Conservation (phyloP, 2,113 vertebrate genomes). For the Dipodomys stephensi region DNA sequence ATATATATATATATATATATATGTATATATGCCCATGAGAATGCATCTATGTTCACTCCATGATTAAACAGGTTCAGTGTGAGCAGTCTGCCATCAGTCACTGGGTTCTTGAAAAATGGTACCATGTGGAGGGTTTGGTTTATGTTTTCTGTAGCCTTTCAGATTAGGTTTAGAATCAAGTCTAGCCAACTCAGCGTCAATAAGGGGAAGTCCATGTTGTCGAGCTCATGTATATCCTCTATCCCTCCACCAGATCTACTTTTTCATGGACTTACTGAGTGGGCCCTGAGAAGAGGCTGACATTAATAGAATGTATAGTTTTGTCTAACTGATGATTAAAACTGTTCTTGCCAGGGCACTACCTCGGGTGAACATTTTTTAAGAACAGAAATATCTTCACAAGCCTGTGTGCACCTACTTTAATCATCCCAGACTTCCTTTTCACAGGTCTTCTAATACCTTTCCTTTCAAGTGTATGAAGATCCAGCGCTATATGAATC, state of each 20-base stretch:
- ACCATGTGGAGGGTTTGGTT: neutral
- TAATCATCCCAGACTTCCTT: neutral
- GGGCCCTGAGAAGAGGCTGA: neutral
- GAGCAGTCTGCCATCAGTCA: neutral
- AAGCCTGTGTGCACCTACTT: neutral
- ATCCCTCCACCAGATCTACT: neutral
- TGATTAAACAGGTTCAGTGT: neutral
- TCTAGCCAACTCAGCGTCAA: neutral
- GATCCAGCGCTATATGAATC: neutral
- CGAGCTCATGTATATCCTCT: neutral
- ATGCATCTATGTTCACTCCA: neutral
- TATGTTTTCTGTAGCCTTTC: neutral
- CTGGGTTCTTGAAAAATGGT: neutral
- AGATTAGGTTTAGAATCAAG: neutral
- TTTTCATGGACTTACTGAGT: neutral
- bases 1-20: too few species aligned
- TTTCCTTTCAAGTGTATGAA: neutral
- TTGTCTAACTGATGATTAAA: neutral
- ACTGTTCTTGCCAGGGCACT: neutral
- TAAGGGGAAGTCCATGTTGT: neutral
- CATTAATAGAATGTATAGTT: neutral
- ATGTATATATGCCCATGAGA: neutral
- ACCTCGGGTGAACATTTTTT: neutral
- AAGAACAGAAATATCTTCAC: neutral
- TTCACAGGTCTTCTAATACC: neutral